Evolutionary conservation across 1,140 invertebrate species (phyloP).

Genomic region (Hydropsyche tenuis): DNA sequence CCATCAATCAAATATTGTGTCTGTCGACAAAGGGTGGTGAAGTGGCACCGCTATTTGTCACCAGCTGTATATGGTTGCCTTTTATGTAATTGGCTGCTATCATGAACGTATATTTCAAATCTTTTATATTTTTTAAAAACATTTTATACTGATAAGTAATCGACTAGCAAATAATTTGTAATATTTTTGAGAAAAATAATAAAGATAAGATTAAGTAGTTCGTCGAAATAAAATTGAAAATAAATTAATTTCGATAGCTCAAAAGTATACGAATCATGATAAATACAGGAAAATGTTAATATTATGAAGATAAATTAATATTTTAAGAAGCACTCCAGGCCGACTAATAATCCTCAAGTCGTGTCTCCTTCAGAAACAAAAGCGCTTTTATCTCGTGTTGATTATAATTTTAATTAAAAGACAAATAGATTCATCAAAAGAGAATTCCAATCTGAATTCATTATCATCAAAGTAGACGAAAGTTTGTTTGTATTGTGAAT

Average conservation of each 20-base stretch:
- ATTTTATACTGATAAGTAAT: too few relatives aligned
- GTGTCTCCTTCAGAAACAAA: constrained; percentile 32
- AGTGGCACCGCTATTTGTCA: constrained; percentile 2
- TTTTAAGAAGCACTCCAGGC: constrained; percentile 35
- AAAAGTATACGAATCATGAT: neutral
- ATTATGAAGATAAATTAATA: constrained; percentile 35
- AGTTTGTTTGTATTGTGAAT: constrained; percentile 31
- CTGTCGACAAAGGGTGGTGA: constrained; percentile 12
- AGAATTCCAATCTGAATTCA: constrained; percentile 42
- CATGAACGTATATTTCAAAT: neutral
- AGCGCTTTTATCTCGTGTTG: constrained; percentile 39
- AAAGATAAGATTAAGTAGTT: neutral
- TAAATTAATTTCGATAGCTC: neutral
- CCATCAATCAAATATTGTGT: constrained; percentile 29
- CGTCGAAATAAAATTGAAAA: neutral
- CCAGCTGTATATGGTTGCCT: neutral
- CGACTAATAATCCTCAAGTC: constrained; percentile 30
- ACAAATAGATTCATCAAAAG: constrained; percentile 42
- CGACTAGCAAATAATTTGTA: too few relatives aligned
- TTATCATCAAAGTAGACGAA: constrained; percentile 38
- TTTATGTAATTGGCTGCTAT: constrained; percentile 18
- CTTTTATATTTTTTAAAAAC: too few relatives aligned
- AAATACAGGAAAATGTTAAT: constrained; percentile 31
- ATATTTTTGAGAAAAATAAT: too few relatives aligned
- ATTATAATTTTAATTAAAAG: constrained; percentile 43